Evolutionary conservation across 2,797 vertebrate species (phyloP), one percentile per base, ranked within the genome.

Genomic region (Aulostomus chinensis): DNA sequence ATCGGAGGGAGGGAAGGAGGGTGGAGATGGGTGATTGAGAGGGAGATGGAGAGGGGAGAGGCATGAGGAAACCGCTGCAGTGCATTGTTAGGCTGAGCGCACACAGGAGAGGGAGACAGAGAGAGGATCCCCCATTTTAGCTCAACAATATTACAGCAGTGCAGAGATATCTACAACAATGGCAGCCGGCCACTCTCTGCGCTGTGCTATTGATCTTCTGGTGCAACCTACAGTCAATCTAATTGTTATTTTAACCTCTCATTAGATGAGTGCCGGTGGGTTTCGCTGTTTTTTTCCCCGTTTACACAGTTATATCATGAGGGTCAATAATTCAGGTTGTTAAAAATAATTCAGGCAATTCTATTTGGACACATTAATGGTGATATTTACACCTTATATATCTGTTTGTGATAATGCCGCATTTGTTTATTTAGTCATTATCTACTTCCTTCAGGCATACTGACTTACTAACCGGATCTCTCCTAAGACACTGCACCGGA

Each of bases 381-480:
- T 12, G 6, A 38, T 8, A 38, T 22, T 3, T 17, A 38, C n/a
- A 7, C 22, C 2, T 17, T 16, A 4, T 3, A 42, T 12, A 25
- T 31, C 15, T 46, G 13, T 59, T 63, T 34, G 24, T 50, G 42
- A 53, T 59, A 33, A 70, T 58, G 55, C 36, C 31, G 59, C 16
- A 45, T 45, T 56, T 82, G 70, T 76, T 72, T 76, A 65, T 85
- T 81, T 69, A 63, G 62, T 81, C 64, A 48, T 57, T 72, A 82
- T 80, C 62, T 65, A 37, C 77, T 56, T 53, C 73, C 75, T 77
- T 52, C 68, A 81, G 83, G 87, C 83, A 86, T 77, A 87, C 83
- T 88, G 85, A 86, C 80, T 91, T 89, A 90, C 86, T 86, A 86
- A 86, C 85, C 73, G 62, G 81, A 83, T 88, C 78, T 81, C 81